Conservation (phyloP, 2,113 vertebrate genomes). For the Platichthys flesus region DNA sequence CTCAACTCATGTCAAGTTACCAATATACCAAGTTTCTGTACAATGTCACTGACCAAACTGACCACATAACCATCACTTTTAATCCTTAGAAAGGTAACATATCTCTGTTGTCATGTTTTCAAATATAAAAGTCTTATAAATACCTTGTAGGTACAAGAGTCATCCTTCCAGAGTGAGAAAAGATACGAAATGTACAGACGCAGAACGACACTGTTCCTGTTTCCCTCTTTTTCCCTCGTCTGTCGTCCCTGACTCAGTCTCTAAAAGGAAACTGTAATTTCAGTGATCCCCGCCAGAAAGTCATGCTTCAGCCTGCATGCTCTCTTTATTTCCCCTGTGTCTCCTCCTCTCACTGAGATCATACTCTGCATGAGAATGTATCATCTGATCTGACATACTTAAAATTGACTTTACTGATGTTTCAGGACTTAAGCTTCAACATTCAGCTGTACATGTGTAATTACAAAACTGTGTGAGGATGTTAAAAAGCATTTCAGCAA, state of each 20-base stretch:
- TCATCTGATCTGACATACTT: neutral
- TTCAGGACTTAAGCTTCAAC: constrained; percentile 4
- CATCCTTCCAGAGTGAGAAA: constrained; percentile 53
- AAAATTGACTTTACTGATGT: neutral
- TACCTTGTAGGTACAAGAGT: constrained; percentile 66
- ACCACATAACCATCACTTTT: neutral
- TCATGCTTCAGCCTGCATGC: constrained; percentile 9
- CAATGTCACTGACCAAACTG: neutral
- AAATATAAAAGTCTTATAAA: neutral
- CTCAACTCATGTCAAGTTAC: no score
- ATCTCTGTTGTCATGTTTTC: neutral
- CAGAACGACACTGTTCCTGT: neutral
- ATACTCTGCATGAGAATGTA: neutral
- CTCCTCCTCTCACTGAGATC: neutral
- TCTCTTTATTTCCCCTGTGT: neutral
- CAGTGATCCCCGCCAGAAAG: constrained; percentile 55
- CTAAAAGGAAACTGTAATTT: constrained; percentile 59
- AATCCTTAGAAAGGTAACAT: neutral
- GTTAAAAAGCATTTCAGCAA: neutral
- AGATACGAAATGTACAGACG: constrained; percentile 49
- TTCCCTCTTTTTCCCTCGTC: constrained; percentile 29
- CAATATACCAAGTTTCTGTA: neutral
- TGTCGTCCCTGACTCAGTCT: constrained; percentile 44
- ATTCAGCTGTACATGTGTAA: neutral
- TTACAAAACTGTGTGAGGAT: neutral